These are phyloP conservation scores for Limnodromus scolopaceus DNA, from an alignment of 2,797 vertebrate species.

Conservation along the genomic window DNA sequence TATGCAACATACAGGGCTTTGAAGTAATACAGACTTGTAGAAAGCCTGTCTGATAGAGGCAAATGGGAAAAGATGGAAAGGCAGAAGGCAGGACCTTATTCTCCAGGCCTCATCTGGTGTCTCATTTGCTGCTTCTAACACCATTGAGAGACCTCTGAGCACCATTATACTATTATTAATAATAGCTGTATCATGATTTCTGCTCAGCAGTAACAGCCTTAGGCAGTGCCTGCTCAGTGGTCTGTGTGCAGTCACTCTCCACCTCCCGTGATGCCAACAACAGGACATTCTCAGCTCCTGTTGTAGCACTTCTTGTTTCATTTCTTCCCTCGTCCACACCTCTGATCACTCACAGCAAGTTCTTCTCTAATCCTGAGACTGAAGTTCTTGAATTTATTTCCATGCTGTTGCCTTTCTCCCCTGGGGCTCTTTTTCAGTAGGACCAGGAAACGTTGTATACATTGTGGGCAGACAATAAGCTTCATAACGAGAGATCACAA, in stretches of 20 bases:
- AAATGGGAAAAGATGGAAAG: background rate
- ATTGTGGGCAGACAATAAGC: background rate
- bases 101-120: background rate
- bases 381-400: constrained; percentile 36
- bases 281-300: background rate
- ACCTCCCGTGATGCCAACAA: constrained; percentile 21
- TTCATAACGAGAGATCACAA: background rate
- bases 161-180: constrained; percentile 19
- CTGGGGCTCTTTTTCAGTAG: background rate
- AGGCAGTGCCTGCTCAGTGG: constrained; percentile 46
- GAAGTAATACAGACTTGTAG: background rate
- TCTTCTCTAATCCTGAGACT: background rate
- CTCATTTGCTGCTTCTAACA: constrained; percentile 28
- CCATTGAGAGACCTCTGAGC: background rate
- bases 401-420: background rate
- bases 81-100: background rate
- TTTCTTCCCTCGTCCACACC: background rate
- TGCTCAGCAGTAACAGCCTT: constrained; percentile 53
- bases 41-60: background rate
- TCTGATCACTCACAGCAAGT: constrained; percentile 2
- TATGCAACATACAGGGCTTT: background rate
- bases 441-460: background rate
- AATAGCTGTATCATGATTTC: constrained; percentile 35
- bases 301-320: constrained; percentile 15
- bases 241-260: background rate